Base-by-base conservation (phyloP, 2,113 vertebrate genomes). In the Xiphophorus maculatus region DNA sequence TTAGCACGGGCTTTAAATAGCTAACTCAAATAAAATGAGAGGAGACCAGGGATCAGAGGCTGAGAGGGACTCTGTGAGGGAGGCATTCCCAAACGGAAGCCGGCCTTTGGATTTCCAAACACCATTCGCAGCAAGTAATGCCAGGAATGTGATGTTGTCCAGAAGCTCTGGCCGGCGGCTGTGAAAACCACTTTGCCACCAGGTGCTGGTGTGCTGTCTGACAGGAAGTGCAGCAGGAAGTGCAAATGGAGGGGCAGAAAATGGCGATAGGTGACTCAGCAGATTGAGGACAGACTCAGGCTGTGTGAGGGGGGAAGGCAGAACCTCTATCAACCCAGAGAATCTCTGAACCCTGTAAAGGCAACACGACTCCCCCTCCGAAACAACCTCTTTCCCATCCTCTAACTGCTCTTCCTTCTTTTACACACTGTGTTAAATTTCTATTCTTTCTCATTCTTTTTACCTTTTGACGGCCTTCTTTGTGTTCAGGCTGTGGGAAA, bases 401-500 rank as follows among this genome's bases (percentile, higher is more conserved):
- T 51, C 78, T 25, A 12, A 35, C 69, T 19, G 42, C 69, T 76
- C 66, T 73, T 78, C 77, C 81, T 78, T 90, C 84, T 90, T 87
- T 91, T 83, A 91, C 87, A 81, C 81, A 88, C 88, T 91, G 91
- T 90, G 92, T 91, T 93, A 86, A 90, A 93, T 92, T 92, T 91
- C 88, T 92, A 85, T 93, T 93, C 89, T 94, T 85, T 93, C 89
- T 87, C 89, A 81, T 89, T 89, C 91, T 87, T 92, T 93, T 90
- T 91, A 93, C 94, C 92, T 94, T 94, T 90, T 94, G 93, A 94
- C 87, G 91, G 91, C 92, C 70, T 89, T 92, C 94, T 94, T 95
- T 95, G 94, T 94, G 87, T 90, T 76, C 87, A 88, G 90, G 91
- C 93, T 94, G 94, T 95, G 94, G 94, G 93, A 95, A 95, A 94